These are phyloP conservation scores for Tetraneura akinire DNA, from an alignment of 1,140 invertebrate genomes.

Conservation along the genomic window DNA sequence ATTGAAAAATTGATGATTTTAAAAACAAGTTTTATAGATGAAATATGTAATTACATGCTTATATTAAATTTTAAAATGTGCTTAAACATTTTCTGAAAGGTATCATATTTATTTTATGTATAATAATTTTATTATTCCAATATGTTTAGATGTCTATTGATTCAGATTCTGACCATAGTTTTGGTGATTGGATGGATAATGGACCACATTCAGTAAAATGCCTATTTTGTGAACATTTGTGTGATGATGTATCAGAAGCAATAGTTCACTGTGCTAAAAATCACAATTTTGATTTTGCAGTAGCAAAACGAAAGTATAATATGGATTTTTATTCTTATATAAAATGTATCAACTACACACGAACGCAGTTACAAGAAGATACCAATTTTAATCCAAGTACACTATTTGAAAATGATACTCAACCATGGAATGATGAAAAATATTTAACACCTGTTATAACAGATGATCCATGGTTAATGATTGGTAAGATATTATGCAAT, in stretches of 20 bases:
- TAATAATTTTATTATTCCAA: no score
- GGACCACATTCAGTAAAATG: slow-evolving; percentile 58
- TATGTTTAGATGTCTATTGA: slow-evolving; percentile 46
- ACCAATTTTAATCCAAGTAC: slow-evolving; percentile 63
- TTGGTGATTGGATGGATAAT: slow-evolving; percentile 33
- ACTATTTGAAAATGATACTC: slow-evolving; percentile 44
- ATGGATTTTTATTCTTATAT: slow-evolving; percentile 86
- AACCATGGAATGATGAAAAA: slow-evolving; percentile 71
- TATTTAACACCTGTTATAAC: slow-evolving; percentile 76
- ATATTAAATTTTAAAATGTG: no score
- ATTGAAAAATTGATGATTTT: no score
- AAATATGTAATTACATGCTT: background rate
- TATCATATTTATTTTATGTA: no score
- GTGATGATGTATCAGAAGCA: slow-evolving; percentile 58
- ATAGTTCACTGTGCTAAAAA: slow-evolving; percentile 61
- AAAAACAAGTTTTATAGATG: no score
- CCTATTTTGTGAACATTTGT: slow-evolving; percentile 63
- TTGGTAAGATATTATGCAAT: no score
- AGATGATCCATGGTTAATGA: slow-evolving; percentile 83
- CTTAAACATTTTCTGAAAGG: no score
- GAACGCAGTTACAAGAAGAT: slow-evolving; percentile 58
- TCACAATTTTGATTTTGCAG: slow-evolving; percentile 73
- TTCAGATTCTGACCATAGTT: slow-evolving; percentile 47
- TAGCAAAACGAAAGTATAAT: slow-evolving; percentile 69
- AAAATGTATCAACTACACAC: slow-evolving; percentile 85